phyloP scores from a whole-genome alignment of 2,113 vertebrate genomes.

The Peromyscus californicus region DNA sequence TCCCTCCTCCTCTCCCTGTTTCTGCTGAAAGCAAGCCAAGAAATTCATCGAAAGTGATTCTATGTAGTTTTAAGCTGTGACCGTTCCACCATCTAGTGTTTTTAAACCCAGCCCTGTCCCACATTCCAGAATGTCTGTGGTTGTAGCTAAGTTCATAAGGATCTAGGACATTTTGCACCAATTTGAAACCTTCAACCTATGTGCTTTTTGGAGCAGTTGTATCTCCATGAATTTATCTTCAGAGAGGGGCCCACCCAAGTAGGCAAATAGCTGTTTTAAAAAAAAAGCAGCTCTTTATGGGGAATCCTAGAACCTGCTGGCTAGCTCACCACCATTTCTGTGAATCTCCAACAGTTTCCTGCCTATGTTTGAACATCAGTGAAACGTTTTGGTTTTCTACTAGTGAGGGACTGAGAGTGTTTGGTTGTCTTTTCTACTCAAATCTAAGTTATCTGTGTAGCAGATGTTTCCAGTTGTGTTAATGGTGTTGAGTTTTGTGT shows the following conservation, averaged over 20 bases:
- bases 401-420: conserved; percentile 65
- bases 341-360: conserved; percentile 61
- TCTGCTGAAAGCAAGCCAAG: conserved; percentile 64
- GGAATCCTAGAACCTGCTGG: conserved; percentile 68
- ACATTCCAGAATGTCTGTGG: conserved; percentile 66
- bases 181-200: conserved; percentile 69
- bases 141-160: conserved; percentile 62
- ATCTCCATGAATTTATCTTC: conserved; percentile 6
- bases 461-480: conserved; percentile 81
- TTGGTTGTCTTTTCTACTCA: conserved; percentile 66
- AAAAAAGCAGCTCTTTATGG: conserved; percentile 44
- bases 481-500: conserved; percentile 72
- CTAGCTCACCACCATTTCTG: conserved; percentile 9
- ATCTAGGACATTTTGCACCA: conserved; percentile 57
- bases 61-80: conserved; percentile 61
- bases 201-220: conserved; percentile 2
- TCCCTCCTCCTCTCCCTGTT: not conserved
- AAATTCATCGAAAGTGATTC: conserved; percentile 35
- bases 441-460: conserved; percentile 60
- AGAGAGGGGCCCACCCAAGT: conserved; percentile 71
- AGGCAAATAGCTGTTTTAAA: conserved; percentile 28
- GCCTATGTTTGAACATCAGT: conserved; percentile 61
- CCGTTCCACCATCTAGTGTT: conserved; percentile 64
- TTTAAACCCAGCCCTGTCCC: conserved; percentile 50
- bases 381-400: conserved; percentile 67